phyloP scores from a whole-genome alignment of 2,797 vertebrate species.

The Phylloscopus collybita region DNA sequence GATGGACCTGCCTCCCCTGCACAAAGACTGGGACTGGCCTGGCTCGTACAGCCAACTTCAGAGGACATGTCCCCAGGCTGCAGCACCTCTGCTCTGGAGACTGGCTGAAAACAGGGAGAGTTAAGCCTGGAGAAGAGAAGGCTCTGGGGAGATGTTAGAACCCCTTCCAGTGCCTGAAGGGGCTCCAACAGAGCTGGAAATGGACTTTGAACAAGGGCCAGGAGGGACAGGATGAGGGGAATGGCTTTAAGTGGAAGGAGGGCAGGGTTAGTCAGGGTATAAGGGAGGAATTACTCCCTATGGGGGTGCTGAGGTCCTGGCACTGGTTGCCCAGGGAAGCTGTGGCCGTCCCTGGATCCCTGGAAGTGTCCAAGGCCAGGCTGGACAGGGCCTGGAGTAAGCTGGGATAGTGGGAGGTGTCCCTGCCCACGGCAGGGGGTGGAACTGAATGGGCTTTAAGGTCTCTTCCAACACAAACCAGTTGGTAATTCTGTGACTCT shows the following conservation, averaged over 20 bases:
- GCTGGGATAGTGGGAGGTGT: neutral
- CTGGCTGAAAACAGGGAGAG: neutral
- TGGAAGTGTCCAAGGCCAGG: neutral
- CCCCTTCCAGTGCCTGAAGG: neutral
- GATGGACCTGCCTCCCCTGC: neutral
- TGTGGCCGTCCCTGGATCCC: neutral
- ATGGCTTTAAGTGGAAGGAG: neutral
- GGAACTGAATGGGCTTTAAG: neutral
- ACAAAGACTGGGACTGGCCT: neutral
- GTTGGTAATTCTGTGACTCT: neutral
- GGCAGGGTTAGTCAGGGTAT: neutral
- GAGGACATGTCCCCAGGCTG: fast-evolving
- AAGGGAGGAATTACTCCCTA: neutral
- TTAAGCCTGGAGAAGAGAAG: neutral
- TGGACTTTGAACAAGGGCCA: neutral
- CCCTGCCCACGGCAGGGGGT: neutral
- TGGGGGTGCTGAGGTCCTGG: neutral
- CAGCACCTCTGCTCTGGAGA: neutral
- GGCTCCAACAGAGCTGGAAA: neutral
- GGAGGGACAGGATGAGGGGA: neutral
- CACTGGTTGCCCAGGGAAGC: neutral
- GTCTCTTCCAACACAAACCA: neutral
- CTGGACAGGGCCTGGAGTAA: fast-evolving
- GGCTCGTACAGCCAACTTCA: neutral
- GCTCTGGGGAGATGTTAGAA: neutral